Evolutionary conservation across 2,113 vertebrate species (phyloP).

Genomic region (Mormyrus lacerda): DNA sequence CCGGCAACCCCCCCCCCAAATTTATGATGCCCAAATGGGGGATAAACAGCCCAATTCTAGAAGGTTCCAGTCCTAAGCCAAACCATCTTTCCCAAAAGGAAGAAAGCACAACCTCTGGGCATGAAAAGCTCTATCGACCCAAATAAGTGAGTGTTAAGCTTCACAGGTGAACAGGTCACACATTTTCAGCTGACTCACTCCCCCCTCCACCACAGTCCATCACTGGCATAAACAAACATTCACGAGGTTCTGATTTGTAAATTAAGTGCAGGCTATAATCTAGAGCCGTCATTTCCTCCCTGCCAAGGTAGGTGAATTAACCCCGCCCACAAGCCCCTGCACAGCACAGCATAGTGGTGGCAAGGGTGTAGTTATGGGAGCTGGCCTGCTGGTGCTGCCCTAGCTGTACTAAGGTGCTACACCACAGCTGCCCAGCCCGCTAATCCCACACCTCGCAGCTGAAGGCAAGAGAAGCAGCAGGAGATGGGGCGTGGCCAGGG

Average conservation of each 20-base stretch:
- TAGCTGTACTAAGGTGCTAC: constrained; percentile 19
- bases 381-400: not conserved
- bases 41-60: not conserved
- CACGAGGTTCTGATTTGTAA: not conserved
- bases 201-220: not conserved
- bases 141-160: not conserved
- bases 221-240: not conserved
- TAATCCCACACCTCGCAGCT: constrained; percentile 26
- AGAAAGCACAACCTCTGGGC: not conserved
- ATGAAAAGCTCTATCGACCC: not conserved
- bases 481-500: no score
- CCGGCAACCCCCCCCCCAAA: not conserved
- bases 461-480: not conserved
- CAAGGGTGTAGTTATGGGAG: not conserved
- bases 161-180: not conserved
- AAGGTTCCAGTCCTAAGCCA: not conserved
- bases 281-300: not conserved
- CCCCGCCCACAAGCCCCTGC: not conserved
- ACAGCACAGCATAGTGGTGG: not conserved
- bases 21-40: not conserved
- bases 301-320: not conserved
- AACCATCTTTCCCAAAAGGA: not conserved
- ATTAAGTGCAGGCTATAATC: not conserved
- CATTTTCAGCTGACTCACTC: not conserved
- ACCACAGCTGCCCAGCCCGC: constrained; percentile 24